Conservation (phyloP, 1,140 invertebrate genomes). For the Drosophila mojavensis region DNA sequence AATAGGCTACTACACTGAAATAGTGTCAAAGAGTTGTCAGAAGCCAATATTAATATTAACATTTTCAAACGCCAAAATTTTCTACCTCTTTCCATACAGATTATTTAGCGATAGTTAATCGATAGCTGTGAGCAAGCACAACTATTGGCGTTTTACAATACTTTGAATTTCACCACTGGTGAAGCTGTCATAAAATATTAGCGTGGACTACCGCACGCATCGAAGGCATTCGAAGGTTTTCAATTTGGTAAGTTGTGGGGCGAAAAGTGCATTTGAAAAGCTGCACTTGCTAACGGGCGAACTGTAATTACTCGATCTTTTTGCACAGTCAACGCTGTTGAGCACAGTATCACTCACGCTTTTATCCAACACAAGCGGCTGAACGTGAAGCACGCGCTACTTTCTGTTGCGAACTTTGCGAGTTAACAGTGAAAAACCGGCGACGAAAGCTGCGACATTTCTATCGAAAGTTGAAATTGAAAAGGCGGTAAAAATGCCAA, state of each 20-base stretch:
- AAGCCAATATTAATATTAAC: too few species aligned
- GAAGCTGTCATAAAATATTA: slow-evolving; percentile 42
- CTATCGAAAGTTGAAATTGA: background rate
- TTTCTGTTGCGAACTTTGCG: slow-evolving; percentile 24
- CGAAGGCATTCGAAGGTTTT: slow-evolving; percentile 14
- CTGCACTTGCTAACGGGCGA: background rate
- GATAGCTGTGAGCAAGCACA: background rate
- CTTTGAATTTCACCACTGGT: slow-evolving; percentile 12
- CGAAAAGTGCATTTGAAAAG: background rate
- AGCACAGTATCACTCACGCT: background rate
- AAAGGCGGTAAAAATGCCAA: slow-evolving; percentile 58
- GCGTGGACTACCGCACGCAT: slow-evolving; percentile 37
- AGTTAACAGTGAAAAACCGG: background rate
- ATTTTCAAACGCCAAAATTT: too few species aligned
- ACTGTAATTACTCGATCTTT: background rate
- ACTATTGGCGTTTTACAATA: slow-evolving; percentile 23
- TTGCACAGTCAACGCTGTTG: slow-evolving; percentile 1
- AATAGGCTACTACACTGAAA: too few species aligned
- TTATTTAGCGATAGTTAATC: background rate
- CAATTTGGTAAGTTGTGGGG: slow-evolving; percentile 7
- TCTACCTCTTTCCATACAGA: too few species aligned
- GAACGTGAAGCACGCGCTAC: slow-evolving; percentile 39
- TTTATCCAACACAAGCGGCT: slow-evolving; percentile 3
- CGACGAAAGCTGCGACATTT: background rate
- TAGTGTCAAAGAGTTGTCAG: too few species aligned